phyloP scores from a whole-genome alignment of 2,113 vertebrate genomes.

The Dipodomys ordii region DNA sequence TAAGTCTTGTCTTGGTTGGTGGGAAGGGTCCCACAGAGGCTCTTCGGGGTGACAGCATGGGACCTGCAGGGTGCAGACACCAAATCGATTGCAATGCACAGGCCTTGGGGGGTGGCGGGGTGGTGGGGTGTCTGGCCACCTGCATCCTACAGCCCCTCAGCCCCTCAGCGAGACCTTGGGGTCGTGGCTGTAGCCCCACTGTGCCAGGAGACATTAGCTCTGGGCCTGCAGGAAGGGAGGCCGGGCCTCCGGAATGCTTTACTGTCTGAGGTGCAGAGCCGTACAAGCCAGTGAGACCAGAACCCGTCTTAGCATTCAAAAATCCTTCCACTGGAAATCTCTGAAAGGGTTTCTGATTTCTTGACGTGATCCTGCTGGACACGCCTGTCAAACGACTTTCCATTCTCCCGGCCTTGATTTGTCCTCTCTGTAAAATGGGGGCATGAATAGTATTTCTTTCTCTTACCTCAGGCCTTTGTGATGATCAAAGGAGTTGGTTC shows the following conservation, averaged over 20 bases:
- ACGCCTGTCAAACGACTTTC: neutral
- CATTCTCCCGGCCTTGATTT: neutral
- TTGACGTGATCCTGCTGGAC: neutral
- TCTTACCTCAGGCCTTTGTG: neutral
- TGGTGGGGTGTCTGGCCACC: neutral
- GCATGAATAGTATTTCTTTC: neutral
- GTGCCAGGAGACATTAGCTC: neutral
- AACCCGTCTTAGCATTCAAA: neutral
- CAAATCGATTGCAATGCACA: neutral
- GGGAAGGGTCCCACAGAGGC: neutral
- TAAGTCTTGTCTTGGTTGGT: neutral
- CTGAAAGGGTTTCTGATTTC: neutral
- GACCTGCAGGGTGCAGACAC: too few species aligned
- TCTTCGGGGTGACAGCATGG: neutral
- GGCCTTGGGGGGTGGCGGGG: neutral
- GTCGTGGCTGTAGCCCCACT: too few species aligned
- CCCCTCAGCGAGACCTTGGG: neutral
- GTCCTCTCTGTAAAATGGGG: neutral
- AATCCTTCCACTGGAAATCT: neutral
- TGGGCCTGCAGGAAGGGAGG: neutral
- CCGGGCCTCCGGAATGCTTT: neutral
- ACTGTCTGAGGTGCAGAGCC: neutral
- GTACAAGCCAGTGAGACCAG: neutral
- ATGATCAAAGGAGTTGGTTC: neutral
- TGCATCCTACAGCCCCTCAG: fast-evolving